These are phyloP conservation scores for Diadema setosum DNA, from an alignment of 35 echinoderm and acorn worm species.

Conservation along the genomic window DNA sequence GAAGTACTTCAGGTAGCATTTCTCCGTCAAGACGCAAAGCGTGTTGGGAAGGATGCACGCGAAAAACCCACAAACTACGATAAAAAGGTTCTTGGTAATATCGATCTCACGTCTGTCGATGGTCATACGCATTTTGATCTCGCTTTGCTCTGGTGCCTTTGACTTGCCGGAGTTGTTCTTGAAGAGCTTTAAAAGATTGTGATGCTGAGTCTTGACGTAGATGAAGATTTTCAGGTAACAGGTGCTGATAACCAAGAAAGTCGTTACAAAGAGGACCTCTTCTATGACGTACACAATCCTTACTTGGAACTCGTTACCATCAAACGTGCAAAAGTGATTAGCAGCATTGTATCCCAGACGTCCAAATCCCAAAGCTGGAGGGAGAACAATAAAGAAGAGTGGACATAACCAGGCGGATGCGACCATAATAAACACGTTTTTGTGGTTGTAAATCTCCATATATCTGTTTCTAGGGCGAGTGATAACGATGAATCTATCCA, in stretches of 20 bases:
- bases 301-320: background rate
- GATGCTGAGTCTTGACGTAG: background rate
- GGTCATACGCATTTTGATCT: too few relatives aligned
- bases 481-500: constrained; percentile 70
- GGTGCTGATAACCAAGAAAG: background rate
- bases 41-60: too few relatives aligned
- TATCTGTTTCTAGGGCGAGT: constrained; percentile 59
- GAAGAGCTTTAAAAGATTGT: background rate
- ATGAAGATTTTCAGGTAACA: background rate
- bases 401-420: constrained; percentile 67
- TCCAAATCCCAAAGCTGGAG: constrained; percentile 59
- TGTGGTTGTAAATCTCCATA: constrained; percentile 21
- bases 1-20: too few relatives aligned
- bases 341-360: constrained; percentile 74
- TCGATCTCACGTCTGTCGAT: too few relatives aligned
- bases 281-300: constrained; percentile 9
- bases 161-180: background rate
- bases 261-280: background rate
- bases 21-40: too few relatives aligned
- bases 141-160: too few relatives aligned
- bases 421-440: constrained; percentile 41
- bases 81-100: too few relatives aligned
- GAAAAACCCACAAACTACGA: too few relatives aligned
- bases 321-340: constrained; percentile 34
- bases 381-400: constrained; percentile 41